Base-by-base conservation (phyloP, 1,140 invertebrate species). In the Cylas formicarius region DNA sequence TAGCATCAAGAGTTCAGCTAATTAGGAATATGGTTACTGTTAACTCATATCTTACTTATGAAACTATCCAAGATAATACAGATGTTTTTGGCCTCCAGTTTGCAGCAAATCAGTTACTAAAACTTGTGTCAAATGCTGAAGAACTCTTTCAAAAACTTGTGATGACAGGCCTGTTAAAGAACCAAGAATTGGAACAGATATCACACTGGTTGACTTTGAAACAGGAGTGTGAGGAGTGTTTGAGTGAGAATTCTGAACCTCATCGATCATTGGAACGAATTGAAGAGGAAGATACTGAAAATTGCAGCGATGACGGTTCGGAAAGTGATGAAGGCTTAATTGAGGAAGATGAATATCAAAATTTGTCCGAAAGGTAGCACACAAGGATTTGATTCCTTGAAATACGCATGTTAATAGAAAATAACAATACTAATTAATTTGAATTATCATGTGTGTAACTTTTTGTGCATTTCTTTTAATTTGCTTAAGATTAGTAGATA, bases 171-270 rank as follows among this genome's bases (percentile, higher is more conserved):
- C 66, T 72, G 21, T 61, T 88, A 29, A 72, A 77, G 5, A 76
- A 81, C 38, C 67, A 73, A 40, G 80, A 84, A 57, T 73, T 78
- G 50, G 81, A 83, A 57, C 83, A 84, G 65, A 84, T 88, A n/a
- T 82, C 84, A 58, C 80, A 86, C 44, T 90, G 86, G 85, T 65
- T 90, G 3, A 85, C 81, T 53, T 70, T 87, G 48, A 88, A 88
- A 63, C 82, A 86, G 48, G 85, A 89, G 62, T 87, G 84, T 63
- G 84, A 88, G 63, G 84, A 87, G 52, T 88, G 84, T 58, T 74
- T 88, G 17, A 79, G 77, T 55, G 70, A 69, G 21, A 68, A 61
- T n/a, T 71, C 72, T 29, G 72, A 72, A 48, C 57, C 68, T 6
- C 69, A 74, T 50, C 66, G 79, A 64, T 74, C 73, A 0, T 61